These are phyloP conservation scores for Heterocephalus glaber DNA, from an alignment of 2,113 vertebrate species.

Conservation along the genomic window DNA sequence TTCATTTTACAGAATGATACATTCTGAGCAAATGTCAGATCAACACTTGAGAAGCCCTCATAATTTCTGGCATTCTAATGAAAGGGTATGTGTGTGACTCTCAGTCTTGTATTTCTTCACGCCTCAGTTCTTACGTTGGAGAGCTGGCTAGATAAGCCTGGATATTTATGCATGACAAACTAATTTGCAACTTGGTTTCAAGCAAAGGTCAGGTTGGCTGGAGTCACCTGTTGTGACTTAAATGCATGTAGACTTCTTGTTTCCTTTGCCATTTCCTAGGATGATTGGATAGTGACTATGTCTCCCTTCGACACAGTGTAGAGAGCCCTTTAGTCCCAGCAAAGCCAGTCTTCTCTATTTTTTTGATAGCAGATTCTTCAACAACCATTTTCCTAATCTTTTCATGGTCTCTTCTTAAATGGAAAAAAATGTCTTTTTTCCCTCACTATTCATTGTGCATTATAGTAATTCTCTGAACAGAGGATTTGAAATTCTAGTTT, in stretches of 20 bases:
- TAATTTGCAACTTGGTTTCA: not conserved
- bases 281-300: not conserved
- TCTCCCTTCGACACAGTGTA: not conserved
- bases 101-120: not conserved
- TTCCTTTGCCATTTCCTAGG: not conserved
- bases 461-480: not conserved
- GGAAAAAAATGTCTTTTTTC: not conserved
- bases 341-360: not conserved
- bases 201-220: not conserved
- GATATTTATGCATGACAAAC: not conserved
- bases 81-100: not conserved
- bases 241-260: not conserved
- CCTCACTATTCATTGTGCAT: not conserved
- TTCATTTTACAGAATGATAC: not conserved
- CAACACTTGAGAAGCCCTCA: not conserved
- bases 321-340: not conserved
- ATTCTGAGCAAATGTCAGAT: not conserved
- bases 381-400: not conserved
- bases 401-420: constrained; percentile 1
- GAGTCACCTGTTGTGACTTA: not conserved
- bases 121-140: not conserved
- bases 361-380: not conserved
- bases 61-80: not conserved
- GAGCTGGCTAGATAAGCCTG: not conserved
- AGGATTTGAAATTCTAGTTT: not conserved